Evolutionary conservation across 1,140 invertebrate species (phyloP).

Genomic region (Sinonovacula constricta): DNA sequence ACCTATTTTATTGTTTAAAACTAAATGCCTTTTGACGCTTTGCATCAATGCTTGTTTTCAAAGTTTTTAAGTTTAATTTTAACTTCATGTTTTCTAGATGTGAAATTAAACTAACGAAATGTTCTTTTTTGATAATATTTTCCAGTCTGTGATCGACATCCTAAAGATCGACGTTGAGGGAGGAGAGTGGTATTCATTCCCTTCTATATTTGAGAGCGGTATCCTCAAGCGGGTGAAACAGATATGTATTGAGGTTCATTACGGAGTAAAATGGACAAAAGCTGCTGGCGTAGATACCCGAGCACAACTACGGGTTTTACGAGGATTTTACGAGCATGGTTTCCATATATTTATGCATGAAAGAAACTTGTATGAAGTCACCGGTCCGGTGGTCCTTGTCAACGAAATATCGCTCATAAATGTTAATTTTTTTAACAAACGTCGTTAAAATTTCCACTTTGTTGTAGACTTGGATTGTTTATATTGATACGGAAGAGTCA

Average conservation of each 20-base stretch:
- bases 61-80: too few relatives aligned
- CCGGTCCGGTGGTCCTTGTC: background rate
- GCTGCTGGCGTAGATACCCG: background rate
- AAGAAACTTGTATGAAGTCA: background rate
- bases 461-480: too few relatives aligned
- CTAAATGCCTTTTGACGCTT: too few relatives aligned
- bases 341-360: constrained; percentile 21
- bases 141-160: constrained; percentile 18
- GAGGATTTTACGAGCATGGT: background rate
- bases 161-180: constrained; percentile 39
- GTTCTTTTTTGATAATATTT: background rate
- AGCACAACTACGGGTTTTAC: constrained; percentile 17
- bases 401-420: constrained; percentile 25
- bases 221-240: constrained; percentile 10
- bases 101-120: too few relatives aligned
- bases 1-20: too few relatives aligned
- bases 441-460: too few relatives aligned
- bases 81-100: too few relatives aligned
- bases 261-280: constrained; percentile 2
- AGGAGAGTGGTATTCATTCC: constrained; percentile 10
- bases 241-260: constrained; percentile 24
- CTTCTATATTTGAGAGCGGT: background rate
- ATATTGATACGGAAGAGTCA: too few relatives aligned
- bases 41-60: too few relatives aligned
- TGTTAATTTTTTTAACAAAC: too few relatives aligned